A percentile compares a stretch with the other conserved stretches of the same genome.
phyloP scores from a whole-genome alignment of 2,113 vertebrate species.

The Terrapene triunguis region DNA sequence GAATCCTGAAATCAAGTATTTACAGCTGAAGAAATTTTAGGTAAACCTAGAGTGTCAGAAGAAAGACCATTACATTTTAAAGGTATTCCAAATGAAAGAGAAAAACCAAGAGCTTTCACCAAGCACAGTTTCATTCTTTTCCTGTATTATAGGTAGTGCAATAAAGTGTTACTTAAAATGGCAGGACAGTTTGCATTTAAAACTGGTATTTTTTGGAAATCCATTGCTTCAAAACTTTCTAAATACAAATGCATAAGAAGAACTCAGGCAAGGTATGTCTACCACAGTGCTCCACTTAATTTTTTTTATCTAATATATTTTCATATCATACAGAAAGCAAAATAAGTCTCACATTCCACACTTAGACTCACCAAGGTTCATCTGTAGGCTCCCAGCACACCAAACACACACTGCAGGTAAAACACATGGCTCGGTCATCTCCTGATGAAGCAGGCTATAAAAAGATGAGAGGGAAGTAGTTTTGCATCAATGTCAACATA shows the following conservation, averaged over 20 bases:
- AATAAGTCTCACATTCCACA: not conserved
- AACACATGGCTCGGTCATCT: slow-evolving; percentile 99
- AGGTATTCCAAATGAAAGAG: too few species aligned
- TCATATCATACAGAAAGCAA: not conserved
- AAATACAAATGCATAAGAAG: not conserved
- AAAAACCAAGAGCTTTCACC: too few species aligned
- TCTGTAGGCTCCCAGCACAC: slow-evolving; percentile 99
- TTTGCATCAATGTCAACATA: not conserved
- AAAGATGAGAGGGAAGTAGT: not conserved
- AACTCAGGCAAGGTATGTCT: fast-evolving
- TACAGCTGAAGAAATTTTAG: too few species aligned
- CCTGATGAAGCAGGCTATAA: slow-evolving; percentile 95
- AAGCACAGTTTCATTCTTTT: not conserved
- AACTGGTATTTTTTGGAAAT: not conserved
- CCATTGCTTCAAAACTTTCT: not conserved
- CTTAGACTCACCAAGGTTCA: slow-evolving; percentile 92
- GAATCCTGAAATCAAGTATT: too few species aligned
- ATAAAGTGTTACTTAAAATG: not conserved
- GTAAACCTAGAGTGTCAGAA: too few species aligned
- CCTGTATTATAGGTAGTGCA: not conserved
- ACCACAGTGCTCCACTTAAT: not conserved
- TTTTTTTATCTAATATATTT: not conserved
- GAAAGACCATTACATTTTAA: too few species aligned
- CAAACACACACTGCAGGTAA: slow-evolving; percentile 98
- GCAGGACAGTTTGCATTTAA: not conserved